Evolutionary conservation across 1,140 invertebrate species (phyloP), one percentile per base, ranked within the genome.

Genomic region (Sycophaga agraensis): DNA sequence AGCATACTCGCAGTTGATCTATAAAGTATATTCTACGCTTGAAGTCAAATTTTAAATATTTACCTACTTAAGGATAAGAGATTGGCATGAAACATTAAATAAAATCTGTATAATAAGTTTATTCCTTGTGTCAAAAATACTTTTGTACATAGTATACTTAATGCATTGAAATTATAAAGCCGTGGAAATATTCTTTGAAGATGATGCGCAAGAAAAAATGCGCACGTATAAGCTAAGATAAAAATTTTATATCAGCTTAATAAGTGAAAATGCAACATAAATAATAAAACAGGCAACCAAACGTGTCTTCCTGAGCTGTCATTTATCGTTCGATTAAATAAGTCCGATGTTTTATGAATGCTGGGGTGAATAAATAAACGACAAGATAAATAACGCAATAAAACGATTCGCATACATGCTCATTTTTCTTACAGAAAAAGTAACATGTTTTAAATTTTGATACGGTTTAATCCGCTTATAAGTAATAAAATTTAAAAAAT

Each of bases 201-300:
- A 50, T 31, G 9, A n/a, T n/a, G n/a, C n/a, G n/a, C n/a, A n/a
- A n/a, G n/a, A 17, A 42, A 42, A 19, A 42, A 42, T 42, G 48
- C 12, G 16, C 7, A 9, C 16, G 17, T 2, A 42, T n/a, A n/a
- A n/a, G n/a, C n/a, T n/a, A n/a, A 42, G 21, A 16, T 19, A 42
- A 42, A 42, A 42, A 19, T 42, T 42, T 19, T 50, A 50, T 50
- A 35, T 50, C 48, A 31, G 17, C 14, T 14, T 21, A 42, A 42
- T 17, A 42, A 17, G 39, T 42, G 17, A 42, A 42, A 42, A 42
- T 39, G 39, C 54, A 72, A 64, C 56, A 54, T 58, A 68, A 69
- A 58, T 61, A 72, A 71, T 72, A 72, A 72, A 71, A 73, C 19
- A 51, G 37, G 8, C 9, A 51, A 12, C 4, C 9, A 35, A 56